Base-by-base conservation (phyloP, 2,113 vertebrate species). In the Chitala chitala region DNA sequence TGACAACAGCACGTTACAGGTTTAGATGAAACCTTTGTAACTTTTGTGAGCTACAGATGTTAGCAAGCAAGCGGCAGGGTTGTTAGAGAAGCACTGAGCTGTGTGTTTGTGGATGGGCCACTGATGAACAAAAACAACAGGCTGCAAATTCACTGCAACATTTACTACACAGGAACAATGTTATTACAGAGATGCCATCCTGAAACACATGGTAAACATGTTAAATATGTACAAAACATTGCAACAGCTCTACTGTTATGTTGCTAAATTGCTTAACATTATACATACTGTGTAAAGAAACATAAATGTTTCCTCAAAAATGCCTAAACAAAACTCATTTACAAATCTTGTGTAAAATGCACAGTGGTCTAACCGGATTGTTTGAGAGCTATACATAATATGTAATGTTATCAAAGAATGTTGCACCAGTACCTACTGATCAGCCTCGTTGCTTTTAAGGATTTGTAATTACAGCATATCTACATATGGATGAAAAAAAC, bases 41-140 rank as follows among this genome's bases (percentile, higher is more conserved):
- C 44, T 46, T 46, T 12, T 6, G 51, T 40, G 50, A 78, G 40
- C 33, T 31, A 69, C 71, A 4, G 69, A 51, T 77, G 85, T 86
- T 77, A 76, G 83, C 86, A 84, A 75, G 86, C 82, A 80, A 3
- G 29, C 59, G 74, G 79, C 76, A 84, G 81, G 83, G 65, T 79
- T 76, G 83, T 82, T 69, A 82, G 76, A 8, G 58, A 82, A 81
- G 83, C 85, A 79, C 72, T 80, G 54, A 69, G 83, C 84, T 86
- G 85, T 89, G 82, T 83, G 79, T 82, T 79, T 70, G 59, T 85
- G 80, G 87, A 51, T 24, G 74, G 77, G 81, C 78, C 82, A 79
- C 72, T 81, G 82, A 80, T 79, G 75, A 82, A 75, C 78, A 87
- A 86, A 87, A 87, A 85, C 84, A 87, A 84, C 53, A 72, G 72